phyloP scores from a whole-genome alignment of 2,113 vertebrate species.

The Larimichthys crocea region DNA sequence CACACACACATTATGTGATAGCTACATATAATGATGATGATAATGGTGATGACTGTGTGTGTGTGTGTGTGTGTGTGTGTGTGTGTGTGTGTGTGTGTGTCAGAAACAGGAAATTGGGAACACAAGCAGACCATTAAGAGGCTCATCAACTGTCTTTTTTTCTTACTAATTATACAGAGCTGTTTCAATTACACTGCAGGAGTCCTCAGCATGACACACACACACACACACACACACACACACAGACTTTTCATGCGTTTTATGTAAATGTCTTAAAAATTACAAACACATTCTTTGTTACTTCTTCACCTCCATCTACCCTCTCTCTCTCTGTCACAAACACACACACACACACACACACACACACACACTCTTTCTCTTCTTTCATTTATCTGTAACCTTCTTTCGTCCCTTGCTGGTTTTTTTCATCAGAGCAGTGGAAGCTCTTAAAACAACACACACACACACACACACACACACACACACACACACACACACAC shows the following conservation, averaged over 20 bases:
- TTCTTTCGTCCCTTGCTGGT: neutral
- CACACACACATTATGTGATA: too few species aligned
- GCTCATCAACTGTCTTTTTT: constrained; percentile 70
- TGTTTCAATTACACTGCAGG: constrained; percentile 63
- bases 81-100: constrained; percentile 36
- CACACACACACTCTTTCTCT: neutral
- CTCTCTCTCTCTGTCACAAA: too few species aligned
- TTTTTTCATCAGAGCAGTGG: neutral
- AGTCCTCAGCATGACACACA: constrained; percentile 29
- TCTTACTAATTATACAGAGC: constrained; percentile 67
- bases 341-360: constrained; percentile 9
- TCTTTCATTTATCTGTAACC: neutral
- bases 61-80: constrained; percentile 16
- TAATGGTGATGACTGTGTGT: too few species aligned
- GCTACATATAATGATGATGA: too few species aligned
- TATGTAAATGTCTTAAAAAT: too few species aligned
- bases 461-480: neutral
- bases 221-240: too few species aligned
- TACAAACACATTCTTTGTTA: too few species aligned
- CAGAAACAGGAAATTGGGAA: constrained; percentile 39
- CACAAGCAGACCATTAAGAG: constrained; percentile 51
- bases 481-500: neutral
- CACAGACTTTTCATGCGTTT: too few species aligned
- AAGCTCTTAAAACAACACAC: constrained; percentile 1
- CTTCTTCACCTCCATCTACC: too few species aligned